These are phyloP conservation scores for Heliconius hortense DNA, from an alignment of 2,888 invertebrate species.

Conservation along the genomic window DNA sequence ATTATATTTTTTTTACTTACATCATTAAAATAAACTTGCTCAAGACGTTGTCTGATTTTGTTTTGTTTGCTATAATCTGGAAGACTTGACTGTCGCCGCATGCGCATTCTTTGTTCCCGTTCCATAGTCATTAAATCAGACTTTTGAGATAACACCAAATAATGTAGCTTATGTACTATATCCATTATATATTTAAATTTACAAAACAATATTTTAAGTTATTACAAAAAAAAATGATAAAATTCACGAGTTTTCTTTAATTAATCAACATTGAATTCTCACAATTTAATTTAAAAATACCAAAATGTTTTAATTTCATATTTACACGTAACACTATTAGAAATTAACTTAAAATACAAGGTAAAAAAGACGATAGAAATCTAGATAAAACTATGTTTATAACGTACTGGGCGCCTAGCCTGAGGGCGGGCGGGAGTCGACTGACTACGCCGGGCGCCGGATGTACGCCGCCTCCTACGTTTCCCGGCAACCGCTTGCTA, in stretches of 20 bases:
- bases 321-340: not conserved
- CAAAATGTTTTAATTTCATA: not conserved
- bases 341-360: not conserved
- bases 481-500: conserved; percentile 73
- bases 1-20: conserved; percentile 57
- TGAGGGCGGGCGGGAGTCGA: conserved; percentile 67
- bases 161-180: conserved; percentile 77
- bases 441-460: conserved; percentile 60
- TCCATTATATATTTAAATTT: conserved; percentile 59
- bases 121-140: conserved; percentile 79
- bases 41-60: conserved; percentile 68
- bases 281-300: not conserved
- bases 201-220: not conserved
- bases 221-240: not conserved
- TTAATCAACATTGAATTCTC: not conserved
- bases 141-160: conserved; percentile 77
- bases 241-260: not conserved
- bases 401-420: conserved; percentile 46
- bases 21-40: conserved; percentile 75
- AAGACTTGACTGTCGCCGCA: conserved; percentile 75
- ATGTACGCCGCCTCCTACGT: conserved; percentile 65
- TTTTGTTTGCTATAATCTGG: conserved; percentile 75
- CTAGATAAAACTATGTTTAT: conserved; percentile 4
- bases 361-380: conserved; percentile 16
- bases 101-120: conserved; percentile 72